Base-by-base conservation (phyloP, 1,140 invertebrate species). In the Drosophila ohnishii region DNA sequence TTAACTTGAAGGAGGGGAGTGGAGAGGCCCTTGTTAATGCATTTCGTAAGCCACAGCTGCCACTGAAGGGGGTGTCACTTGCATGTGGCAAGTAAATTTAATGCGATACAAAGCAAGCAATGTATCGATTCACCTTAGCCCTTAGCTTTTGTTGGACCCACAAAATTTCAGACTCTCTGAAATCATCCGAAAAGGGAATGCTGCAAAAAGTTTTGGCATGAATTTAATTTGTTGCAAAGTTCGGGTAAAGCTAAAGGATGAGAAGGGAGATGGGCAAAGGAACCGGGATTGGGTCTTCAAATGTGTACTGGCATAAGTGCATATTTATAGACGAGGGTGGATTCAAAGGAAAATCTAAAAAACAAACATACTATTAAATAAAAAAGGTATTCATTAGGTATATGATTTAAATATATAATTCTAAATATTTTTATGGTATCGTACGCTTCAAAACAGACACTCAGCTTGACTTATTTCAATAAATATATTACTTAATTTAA, bases 1-100 rank as follows among this genome's bases (percentile, higher is more conserved):
- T 55, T 25, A 25, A 25, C 19, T 25, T 25, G 30, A 59, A 61
- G 39, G n/a, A 11, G 13, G 37, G 37, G 16, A 39, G 16, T 37
- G 39, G 37, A 72, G 60, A 45, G 45, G 57, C 28, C 80, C 64
- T 80, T 73, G 80, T 88, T 88, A 87, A 87, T 87, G 83, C 84
- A 81, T 72, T 73, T 77, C 84, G 87, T 77, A 79, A 80, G 75
- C 84, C 79, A 70, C 84, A 86, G 48, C 70, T 78, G 73, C 60
- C 62, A 40, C 50, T 56, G 42, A 59, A 63, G 59, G 59, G 45
- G 55, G 35, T 56, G 59, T 37, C 65, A 59, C 28, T 76, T 78
- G 78, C 78, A 82, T 62, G 48, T 75, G 71, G 62, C 80, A 87
- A 78, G 77, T 66, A 75, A 81, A 85, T 85, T 81, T 67, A 85